These are phyloP conservation scores for Bemisia tabaci DNA, from an alignment of 1,140 invertebrate genomes.

Conservation along the genomic window DNA sequence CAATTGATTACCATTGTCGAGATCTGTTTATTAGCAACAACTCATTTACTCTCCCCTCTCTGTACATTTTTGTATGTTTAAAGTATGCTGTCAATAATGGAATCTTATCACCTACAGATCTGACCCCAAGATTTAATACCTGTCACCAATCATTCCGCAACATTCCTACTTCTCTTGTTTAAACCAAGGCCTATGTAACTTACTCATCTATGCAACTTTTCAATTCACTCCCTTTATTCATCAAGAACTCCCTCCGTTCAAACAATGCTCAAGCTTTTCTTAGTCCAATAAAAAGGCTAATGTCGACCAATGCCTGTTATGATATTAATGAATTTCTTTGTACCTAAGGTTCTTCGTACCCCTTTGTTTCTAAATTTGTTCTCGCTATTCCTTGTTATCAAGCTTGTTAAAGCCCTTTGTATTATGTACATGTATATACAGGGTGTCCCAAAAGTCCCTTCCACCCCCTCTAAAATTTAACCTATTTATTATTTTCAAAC, in stretches of 20 bases:
- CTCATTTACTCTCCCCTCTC: not conserved
- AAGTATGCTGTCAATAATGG: not conserved
- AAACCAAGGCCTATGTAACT: not conserved
- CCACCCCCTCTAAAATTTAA: too few species aligned
- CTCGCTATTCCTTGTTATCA: too few species aligned
- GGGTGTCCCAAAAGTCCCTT: too few species aligned
- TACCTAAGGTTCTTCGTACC: too few species aligned
- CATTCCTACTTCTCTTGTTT: not conserved
- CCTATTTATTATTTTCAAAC: too few species aligned
- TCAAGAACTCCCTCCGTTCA: not conserved
- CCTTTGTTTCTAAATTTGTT: too few species aligned
- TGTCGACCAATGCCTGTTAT: not conserved
- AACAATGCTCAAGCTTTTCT: not conserved
- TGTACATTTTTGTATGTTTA: not conserved
- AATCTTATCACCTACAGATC: not conserved
- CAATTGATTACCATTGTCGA: not conserved
- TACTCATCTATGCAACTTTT: not conserved
- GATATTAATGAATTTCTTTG: not conserved
- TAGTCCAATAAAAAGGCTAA: not conserved
- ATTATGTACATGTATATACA: too few species aligned
- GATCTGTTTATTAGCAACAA: not conserved
- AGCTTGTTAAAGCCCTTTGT: too few species aligned
- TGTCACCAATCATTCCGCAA: not conserved
- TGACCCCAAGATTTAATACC: not conserved
- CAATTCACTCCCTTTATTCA: not conserved